phyloP scores from a whole-genome alignment of 2,888 invertebrate species.

The Lobophora halterata region DNA sequence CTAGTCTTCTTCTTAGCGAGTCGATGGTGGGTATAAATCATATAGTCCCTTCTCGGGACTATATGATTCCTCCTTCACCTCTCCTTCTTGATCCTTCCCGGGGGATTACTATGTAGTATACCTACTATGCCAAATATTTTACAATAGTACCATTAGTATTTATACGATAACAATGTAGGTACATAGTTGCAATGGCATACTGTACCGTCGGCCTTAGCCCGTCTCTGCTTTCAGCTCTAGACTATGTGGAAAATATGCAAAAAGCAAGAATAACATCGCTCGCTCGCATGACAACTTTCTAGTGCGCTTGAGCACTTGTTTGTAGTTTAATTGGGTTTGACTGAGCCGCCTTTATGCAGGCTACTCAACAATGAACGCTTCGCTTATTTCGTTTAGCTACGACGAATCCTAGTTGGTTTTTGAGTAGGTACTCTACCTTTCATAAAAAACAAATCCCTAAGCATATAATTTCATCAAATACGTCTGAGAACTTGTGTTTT shows the following conservation, averaged over 20 bases:
- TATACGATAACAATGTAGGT: no score
- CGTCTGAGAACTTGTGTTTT: no score
- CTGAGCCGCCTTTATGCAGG: conserved; percentile 14
- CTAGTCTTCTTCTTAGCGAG: no score
- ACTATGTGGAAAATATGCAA: conserved; percentile 37
- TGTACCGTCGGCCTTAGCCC: conserved; percentile 34
- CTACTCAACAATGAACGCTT: conserved; percentile 3
- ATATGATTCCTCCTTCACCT: no score
- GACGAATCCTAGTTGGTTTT: background rate
- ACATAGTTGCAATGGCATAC: conserved; percentile 1
- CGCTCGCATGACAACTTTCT: conserved; percentile 24
- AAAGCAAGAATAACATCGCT: conserved; percentile 25
- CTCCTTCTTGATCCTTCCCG: no score
- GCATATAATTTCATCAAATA: no score
- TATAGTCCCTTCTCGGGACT: no score
- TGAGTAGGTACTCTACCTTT: conserved; percentile 1
- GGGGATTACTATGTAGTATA: no score
- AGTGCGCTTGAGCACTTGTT: conserved; percentile 22
- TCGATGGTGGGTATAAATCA: no score
- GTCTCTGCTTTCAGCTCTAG: conserved; percentile 13
- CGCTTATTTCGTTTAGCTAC: conserved; percentile 8
- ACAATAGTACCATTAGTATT: no score
- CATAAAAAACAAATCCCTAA: background rate
- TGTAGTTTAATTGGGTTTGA: conserved; percentile 22
- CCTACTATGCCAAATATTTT: no score